Evolutionary conservation across 2,797 vertebrate genomes (phyloP).

Genomic region (Tenualosa ilisha): DNA sequence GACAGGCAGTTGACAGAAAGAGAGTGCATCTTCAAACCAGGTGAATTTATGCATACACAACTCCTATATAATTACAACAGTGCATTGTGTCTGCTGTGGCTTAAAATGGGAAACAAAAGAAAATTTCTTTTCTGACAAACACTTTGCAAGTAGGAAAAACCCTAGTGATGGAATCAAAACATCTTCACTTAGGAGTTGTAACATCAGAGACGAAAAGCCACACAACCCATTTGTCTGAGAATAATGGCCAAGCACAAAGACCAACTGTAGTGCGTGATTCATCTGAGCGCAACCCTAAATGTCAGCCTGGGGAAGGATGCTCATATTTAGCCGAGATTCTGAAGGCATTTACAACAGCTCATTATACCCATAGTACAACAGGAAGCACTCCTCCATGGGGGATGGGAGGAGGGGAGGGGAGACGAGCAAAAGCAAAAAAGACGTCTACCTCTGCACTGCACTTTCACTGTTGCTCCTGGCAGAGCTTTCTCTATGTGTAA

Average conservation of each 20-base stretch:
- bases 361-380: conserved; percentile 47
- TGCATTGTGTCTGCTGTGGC: neutral
- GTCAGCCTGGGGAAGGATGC: conserved; percentile 54
- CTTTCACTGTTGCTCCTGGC: neutral
- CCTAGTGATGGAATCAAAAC: conserved; percentile 6
- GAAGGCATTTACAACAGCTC: conserved; percentile 51
- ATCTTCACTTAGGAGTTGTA: neutral
- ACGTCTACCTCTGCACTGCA: neutral
- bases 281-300: conserved; percentile 49
- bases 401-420: conserved; percentile 24
- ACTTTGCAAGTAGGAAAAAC: neutral
- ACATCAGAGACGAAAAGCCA: neutral
- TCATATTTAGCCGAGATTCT: conserved; percentile 48
- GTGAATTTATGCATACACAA: neutral
- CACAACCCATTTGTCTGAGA: conserved; percentile 37
- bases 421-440: conserved; percentile 18
- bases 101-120: neutral
- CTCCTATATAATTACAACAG: neutral
- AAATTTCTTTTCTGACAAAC: neutral
- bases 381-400: conserved; percentile 39
- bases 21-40: neutral
- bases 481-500: neutral
- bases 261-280: conserved; percentile 44
- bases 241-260: conserved; percentile 43
- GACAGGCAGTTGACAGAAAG: neutral